These are phyloP conservation scores for Pollenia angustigena DNA, from an alignment of 2,888 invertebrate genomes.

Conservation along the genomic window DNA sequence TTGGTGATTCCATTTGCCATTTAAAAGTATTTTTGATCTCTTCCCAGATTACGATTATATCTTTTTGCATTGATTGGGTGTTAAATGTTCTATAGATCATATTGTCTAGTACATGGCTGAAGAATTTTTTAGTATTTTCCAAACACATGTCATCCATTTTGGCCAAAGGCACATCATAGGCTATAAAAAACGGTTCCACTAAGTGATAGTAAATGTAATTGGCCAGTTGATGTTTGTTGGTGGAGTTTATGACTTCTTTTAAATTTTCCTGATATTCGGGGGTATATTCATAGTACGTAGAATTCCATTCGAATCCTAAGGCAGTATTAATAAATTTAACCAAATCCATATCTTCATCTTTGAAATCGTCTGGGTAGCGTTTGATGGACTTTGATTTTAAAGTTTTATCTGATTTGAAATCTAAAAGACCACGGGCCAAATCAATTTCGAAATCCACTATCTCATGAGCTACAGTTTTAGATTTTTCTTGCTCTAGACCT, in stretches of 20 bases:
- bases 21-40: constrained; percentile 78
- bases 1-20: constrained; percentile 72
- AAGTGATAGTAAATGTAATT: constrained; percentile 81
- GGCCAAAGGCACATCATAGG: constrained; percentile 62
- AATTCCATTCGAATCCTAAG: constrained; percentile 76
- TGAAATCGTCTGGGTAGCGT: constrained; percentile 74
- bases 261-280: constrained; percentile 78
- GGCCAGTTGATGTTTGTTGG: constrained; percentile 76
- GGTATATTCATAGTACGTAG: constrained; percentile 78
- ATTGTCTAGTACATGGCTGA: constrained; percentile 79
- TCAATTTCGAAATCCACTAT: constrained; percentile 77
- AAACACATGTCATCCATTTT: constrained; percentile 76
- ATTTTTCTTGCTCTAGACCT: constrained; percentile 73
- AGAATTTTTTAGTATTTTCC: constrained; percentile 75
- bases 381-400: constrained; percentile 74
- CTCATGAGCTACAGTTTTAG: constrained; percentile 76
- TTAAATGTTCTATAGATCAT: constrained; percentile 77
- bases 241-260: constrained; percentile 69
- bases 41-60: constrained; percentile 79
- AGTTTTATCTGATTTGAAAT: constrained; percentile 70
- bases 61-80: constrained; percentile 75
- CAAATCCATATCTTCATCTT: constrained; percentile 75
- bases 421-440: constrained; percentile 76
- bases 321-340: constrained; percentile 77
- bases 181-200: constrained; percentile 77